A percentile compares a stretch with the other conserved stretches of the same genome.
Evolutionary conservation across 2,113 vertebrate genomes (phyloP).

Genomic region (Passer montanus): DNA sequence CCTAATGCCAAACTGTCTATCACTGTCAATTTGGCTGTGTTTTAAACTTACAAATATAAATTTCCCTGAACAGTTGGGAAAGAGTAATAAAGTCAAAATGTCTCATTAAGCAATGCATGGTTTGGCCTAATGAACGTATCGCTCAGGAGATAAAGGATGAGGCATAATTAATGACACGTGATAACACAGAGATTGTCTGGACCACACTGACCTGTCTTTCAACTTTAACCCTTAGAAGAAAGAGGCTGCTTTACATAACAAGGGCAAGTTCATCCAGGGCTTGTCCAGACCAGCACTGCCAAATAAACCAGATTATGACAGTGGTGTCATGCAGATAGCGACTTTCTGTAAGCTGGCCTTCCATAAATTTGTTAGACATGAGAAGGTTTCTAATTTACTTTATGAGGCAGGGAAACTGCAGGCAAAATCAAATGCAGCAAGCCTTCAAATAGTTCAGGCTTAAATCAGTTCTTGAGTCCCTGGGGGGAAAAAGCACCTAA

Average conservation of each 20-base stretch:
- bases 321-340: not conserved
- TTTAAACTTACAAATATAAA: slow-evolving; percentile 44
- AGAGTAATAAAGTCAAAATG: slow-evolving; percentile 39
- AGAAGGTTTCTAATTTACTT: not conserved
- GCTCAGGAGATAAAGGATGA: not conserved
- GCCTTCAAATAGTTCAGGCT: not conserved
- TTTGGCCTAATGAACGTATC: not conserved
- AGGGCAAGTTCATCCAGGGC: not conserved
- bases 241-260: not conserved
- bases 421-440: not conserved
- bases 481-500: too few species aligned
- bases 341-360: not conserved
- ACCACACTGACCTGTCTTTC: not conserved
- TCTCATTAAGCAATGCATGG: slow-evolving; percentile 39
- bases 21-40: slow-evolving; percentile 47
- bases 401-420: not conserved
- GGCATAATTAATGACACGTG: not conserved
- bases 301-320: not conserved
- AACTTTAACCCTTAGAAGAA: not conserved
- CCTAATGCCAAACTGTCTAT: slow-evolving; percentile 31
- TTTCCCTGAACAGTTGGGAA: slow-evolving; percentile 45
- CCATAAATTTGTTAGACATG: not conserved
- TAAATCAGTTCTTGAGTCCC: not conserved
- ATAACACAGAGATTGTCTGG: not conserved
- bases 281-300: not conserved